Conservation (phyloP, 2,113 vertebrate species). For the Heterotilapia buettikoferi region DNA sequence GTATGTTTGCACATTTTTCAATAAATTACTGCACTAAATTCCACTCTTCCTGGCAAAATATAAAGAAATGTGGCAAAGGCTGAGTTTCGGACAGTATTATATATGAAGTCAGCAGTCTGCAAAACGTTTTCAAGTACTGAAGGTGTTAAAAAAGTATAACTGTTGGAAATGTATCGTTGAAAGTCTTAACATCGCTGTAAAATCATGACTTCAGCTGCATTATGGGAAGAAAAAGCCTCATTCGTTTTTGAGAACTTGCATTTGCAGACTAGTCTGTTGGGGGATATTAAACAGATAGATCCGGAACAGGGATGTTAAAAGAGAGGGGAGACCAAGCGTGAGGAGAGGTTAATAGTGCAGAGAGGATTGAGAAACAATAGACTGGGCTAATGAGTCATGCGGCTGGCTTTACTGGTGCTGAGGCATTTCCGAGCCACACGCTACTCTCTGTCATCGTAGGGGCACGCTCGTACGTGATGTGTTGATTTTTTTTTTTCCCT, state of each 20-base stretch:
- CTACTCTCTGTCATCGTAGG: not conserved
- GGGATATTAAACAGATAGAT: slow-evolving; percentile 2
- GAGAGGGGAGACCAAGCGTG: not conserved
- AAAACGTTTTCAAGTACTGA: not conserved
- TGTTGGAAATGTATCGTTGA: not conserved
- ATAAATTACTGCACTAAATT: not conserved
- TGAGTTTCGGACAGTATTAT: not conserved
- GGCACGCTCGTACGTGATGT: not conserved
- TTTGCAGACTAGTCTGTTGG: not conserved
- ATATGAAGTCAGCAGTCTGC: not conserved
- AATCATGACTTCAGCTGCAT: not conserved
- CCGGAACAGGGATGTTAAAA: not conserved
- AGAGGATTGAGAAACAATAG: slow-evolving; percentile 57
- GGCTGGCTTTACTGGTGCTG: slow-evolving; percentile 36
- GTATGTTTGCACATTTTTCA: not conserved
- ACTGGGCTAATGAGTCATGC: slow-evolving; percentile 45
- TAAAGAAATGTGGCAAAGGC: not conserved
- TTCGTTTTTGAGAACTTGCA: not conserved
- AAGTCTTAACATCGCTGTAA: not conserved
- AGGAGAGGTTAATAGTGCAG: slow-evolving; percentile 37
- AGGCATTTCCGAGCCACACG: slow-evolving; percentile 28
- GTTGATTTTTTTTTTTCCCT: not conserved
- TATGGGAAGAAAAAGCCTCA: not conserved
- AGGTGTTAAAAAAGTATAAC: not conserved
- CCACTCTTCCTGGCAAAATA: not conserved